Evolutionary conservation across 2,113 vertebrate species (phyloP).

Genomic region (Pygoscelis antarcticus): DNA sequence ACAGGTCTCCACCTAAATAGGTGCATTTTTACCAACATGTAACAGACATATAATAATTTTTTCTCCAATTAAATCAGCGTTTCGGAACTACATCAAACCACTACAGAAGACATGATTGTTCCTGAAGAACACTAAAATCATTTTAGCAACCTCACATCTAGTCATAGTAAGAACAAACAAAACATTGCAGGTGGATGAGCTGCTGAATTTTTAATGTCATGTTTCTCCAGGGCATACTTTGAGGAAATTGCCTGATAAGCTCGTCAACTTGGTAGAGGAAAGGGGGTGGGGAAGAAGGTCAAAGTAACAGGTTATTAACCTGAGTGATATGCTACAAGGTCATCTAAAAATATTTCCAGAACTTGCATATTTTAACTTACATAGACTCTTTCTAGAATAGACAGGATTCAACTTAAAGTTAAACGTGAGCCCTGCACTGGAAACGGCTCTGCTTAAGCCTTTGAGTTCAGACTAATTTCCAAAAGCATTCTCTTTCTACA

Average conservation of each 20-base stretch:
- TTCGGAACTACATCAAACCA: background rate
- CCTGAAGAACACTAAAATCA: background rate
- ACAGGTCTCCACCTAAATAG: background rate
- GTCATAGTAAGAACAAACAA: background rate
- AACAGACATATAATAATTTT: background rate
- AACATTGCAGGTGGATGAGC: too few species aligned
- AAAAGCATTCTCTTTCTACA: background rate
- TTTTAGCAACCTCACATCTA: background rate
- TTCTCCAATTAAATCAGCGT: background rate
- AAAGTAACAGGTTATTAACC: background rate
- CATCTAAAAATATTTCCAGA: background rate
- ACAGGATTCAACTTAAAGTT: background rate
- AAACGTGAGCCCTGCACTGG: background rate
- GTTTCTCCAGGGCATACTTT: background rate
- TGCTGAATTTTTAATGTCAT: background rate
- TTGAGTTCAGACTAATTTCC: background rate
- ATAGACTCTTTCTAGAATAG: background rate
- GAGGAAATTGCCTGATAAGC: background rate
- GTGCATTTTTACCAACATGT: background rate
- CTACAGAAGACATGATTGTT: fast-evolving
- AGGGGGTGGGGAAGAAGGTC: background rate
- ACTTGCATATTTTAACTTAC: background rate
- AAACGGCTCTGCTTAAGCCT: background rate
- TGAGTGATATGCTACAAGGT: background rate
- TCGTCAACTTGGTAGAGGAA: background rate